Base-by-base conservation (phyloP, 2,113 vertebrate genomes). In the Labeo rohita region DNA sequence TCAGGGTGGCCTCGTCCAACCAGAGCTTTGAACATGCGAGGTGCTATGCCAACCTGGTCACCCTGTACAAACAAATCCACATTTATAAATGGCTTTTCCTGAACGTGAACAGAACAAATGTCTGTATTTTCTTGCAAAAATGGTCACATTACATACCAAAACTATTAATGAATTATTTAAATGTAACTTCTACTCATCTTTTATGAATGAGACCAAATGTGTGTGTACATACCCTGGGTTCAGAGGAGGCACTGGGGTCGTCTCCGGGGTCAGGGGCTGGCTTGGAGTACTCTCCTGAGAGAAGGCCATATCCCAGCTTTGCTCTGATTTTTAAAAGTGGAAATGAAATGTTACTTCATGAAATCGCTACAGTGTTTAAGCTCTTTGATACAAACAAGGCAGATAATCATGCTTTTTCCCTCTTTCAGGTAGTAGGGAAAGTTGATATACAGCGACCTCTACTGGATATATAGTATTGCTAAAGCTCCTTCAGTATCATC, bases 281-380 rank as follows among this genome's bases (percentile, higher is more conserved):
- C 92, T 97, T 98, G 85, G 97, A 99, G 91, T 99, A 97, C 52
- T 98, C 97, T 54, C 98, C 98, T n/a, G 98, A 99, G 88, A 98
- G 93, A 83, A 99, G 92, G 36, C 97, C 98, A 2, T 98, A 95
- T 61, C 98, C 98, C 56, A 99, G 92, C 91, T 99, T 99, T 89
- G 98, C 98, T 94, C 98, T 99, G 93, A 73, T 63, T 84, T 18
- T 54, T 45, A 87, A 83, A 23, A 65, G 18, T 13, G 4, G 49
- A 63, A 73, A 73, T 9, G 9, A 21, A 59, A 15, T 28, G 1
- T 66, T 3, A 83, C 56, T 21, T 84, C 23, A 21, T 34, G 2
- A 68, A 47, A 61, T 0, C 3, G 10, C 6, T n/a, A 28, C 8
- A 76, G 23, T 34, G 50, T 78, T 78, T 11, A 18, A 10, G 76